Evolutionary conservation across 2,113 vertebrate species (phyloP).

Genomic region (Phoenicopterus ruber): DNA sequence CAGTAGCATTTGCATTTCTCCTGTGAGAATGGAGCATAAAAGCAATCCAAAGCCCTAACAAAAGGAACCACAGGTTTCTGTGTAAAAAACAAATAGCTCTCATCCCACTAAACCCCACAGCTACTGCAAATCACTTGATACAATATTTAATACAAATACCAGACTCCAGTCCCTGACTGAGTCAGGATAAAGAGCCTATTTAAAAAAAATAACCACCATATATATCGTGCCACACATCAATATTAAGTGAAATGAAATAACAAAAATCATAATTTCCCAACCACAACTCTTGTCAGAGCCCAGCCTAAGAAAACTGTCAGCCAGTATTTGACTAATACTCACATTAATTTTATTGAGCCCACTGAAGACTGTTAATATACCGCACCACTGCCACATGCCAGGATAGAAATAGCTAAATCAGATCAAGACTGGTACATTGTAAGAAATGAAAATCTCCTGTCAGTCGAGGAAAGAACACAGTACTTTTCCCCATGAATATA

Average conservation of each 20-base stretch:
- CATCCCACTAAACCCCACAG: slow-evolving; percentile 14
- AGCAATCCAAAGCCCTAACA: slow-evolving; percentile 2
- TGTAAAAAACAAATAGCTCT: slow-evolving; percentile 20
- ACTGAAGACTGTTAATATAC: neutral
- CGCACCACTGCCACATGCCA: neutral
- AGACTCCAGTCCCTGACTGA: neutral
- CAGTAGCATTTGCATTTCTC: neutral
- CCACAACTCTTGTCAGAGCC: neutral
- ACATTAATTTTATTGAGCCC: neutral
- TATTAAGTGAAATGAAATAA: slow-evolving; percentile 19
- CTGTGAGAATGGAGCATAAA: neutral
- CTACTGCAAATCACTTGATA: slow-evolving; percentile 23
- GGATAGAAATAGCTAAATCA: neutral
- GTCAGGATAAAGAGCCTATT: neutral
- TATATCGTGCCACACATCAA: neutral
- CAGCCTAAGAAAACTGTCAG: neutral
- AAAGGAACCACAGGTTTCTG: neutral
- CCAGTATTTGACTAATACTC: neutral
- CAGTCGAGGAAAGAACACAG: neutral
- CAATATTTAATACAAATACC: slow-evolving; percentile 43
- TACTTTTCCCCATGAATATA: neutral
- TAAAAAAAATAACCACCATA: neutral
- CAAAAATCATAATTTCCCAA: neutral
- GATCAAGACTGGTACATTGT: neutral
- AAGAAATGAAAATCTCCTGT: neutral